Evolutionary conservation across 2,797 vertebrate genomes (phyloP), one percentile per base, ranked within the genome.

Genomic region (Lutjanus campechanus): DNA sequence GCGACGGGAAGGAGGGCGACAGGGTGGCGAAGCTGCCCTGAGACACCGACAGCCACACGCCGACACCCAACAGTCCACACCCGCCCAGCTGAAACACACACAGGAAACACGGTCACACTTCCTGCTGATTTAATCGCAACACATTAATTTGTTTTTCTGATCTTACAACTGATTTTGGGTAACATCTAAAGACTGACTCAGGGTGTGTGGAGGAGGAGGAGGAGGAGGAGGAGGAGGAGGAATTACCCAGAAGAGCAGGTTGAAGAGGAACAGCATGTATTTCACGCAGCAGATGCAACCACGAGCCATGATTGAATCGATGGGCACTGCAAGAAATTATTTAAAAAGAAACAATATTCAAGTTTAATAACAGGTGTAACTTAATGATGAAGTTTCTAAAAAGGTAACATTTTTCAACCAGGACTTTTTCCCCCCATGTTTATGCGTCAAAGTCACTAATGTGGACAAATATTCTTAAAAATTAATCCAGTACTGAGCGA

Each of bases 211-310:
- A 54, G 79, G 13, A 95, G 94, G n/a, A 11, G 7, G n/a, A n/a
- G n/a, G n/a, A n/a, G n/a, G n/a, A n/a, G n/a, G n/a, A n/a, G n/a
- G n/a, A n/a, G 22, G 2, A 54, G 79, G 29, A 36, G 29, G 29
- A 40, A 2, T 97, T 93, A 99, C 98, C 98, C 98, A 99, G 94
- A 99, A 99, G 86, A 99, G 93, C 90, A 99, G 94, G 96, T 99
- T 99, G 96, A 99, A 99, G 93, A 99, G 97, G 95, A 99, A 99
- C 96, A 99, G 97, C 97, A 97, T 96, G 94, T 99, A 99, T 92
- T 99, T 99, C 88, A 99, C 96, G 85, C 97, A 99, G 95, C 98
- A 99, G 91, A 99, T 94, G 94, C 98, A 99, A 88, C 98, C 98
- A 54, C 97, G 96, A 85, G 98, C 98, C 98, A 99, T 99, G 96